A percentile compares a stretch with the other conserved stretches of the same genome.
These are phyloP conservation scores for Amorpha juglandis DNA, from an alignment of 2,888 invertebrate genomes.

Conservation along the genomic window DNA sequence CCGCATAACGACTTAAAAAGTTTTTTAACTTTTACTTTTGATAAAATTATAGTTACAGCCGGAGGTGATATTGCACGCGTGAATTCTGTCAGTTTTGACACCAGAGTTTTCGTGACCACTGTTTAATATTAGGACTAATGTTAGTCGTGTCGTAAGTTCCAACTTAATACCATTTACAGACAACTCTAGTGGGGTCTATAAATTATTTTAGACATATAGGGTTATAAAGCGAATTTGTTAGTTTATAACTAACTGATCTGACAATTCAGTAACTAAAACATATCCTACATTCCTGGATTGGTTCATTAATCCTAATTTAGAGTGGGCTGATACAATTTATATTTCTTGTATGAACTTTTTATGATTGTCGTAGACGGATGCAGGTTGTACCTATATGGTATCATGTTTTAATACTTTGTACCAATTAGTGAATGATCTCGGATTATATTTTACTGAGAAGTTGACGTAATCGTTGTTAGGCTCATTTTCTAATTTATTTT, in stretches of 20 bases:
- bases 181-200: conserved; percentile 37
- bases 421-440: conserved; percentile 11
- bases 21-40: not conserved
- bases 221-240: conserved; percentile 45
- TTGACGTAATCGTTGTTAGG: not conserved
- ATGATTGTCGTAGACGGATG: conserved; percentile 1
- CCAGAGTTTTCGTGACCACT: conserved; percentile 52
- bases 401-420: conserved; percentile 14
- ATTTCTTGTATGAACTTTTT: conserved; percentile 13
- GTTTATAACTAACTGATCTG: conserved; percentile 10
- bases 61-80: conserved; percentile 32
- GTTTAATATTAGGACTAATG: conserved; percentile 43
- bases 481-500: too few relatives aligned
- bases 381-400: conserved; percentile 11
- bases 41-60: conserved; percentile 20
- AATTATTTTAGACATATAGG: conserved; percentile 69
- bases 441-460: not conserved
- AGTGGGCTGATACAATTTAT: conserved; percentile 9
- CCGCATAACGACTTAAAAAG: not conserved
- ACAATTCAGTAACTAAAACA: conserved; percentile 15
- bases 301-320: conserved; percentile 18
- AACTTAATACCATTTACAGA: conserved; percentile 40
- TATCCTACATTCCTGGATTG: conserved; percentile 21
- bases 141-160: conserved; percentile 47
- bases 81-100: conserved; percentile 50